A percentile compares a stretch with the other conserved stretches of the same genome.
Conservation (phyloP, 2,888 invertebrate genomes). For the Netelia inedita region DNA sequence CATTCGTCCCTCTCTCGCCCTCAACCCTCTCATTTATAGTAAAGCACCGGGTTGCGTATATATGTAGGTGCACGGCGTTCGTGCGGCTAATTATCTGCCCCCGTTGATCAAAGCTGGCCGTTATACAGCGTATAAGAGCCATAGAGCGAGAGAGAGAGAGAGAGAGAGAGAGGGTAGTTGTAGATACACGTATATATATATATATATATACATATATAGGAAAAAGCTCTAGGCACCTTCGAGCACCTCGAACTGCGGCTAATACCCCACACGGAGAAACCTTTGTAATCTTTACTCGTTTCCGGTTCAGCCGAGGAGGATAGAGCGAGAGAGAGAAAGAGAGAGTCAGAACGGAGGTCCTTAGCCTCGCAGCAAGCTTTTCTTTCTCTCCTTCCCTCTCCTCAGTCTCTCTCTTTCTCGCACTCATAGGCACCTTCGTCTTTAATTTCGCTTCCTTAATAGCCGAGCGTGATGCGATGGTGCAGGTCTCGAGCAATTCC, state of each 20-base stretch:
- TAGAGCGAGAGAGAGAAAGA: constrained; percentile 4
- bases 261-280: constrained; percentile 65
- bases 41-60: constrained; percentile 24
- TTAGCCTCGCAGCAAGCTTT: constrained; percentile 62
- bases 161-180: neutral
- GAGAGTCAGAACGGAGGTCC: constrained; percentile 61
- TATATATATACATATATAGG: neutral
- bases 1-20: constrained; percentile 47
- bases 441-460: constrained; percentile 66
- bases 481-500: constrained; percentile 46
- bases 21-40: constrained; percentile 60
- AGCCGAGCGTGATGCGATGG: constrained; percentile 60
- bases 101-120: constrained; percentile 68
- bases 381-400: constrained; percentile 47
- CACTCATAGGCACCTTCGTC: constrained; percentile 44
- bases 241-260: constrained; percentile 61
- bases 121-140: constrained; percentile 58
- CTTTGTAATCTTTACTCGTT: constrained; percentile 69
- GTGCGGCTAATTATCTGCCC: constrained; percentile 74
- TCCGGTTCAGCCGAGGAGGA: constrained; percentile 56
- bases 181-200: neutral
- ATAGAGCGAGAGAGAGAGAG: constrained; percentile 13
- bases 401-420: constrained; percentile 8
- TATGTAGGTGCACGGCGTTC: constrained; percentile 65
- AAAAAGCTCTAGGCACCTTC: constrained; percentile 54